Conservation (phyloP, 2,797 vertebrate species). For the Darevskia mixta region DNA sequence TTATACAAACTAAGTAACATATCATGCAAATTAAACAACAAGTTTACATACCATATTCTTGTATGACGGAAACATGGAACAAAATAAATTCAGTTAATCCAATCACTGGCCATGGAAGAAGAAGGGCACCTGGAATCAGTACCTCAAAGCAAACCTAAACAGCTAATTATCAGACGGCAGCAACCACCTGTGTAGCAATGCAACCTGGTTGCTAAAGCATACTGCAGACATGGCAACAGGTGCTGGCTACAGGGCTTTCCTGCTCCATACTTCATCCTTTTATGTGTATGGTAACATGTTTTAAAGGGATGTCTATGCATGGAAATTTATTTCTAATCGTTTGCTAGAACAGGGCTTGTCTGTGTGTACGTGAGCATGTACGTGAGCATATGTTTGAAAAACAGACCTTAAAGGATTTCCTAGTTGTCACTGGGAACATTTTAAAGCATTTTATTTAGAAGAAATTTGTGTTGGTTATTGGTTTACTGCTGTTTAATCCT, state of each 20-base stretch:
- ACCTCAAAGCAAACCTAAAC: not conserved
- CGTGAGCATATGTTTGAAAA: not conserved
- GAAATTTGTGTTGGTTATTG: conserved; percentile 37
- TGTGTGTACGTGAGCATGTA: no score
- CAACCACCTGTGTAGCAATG: not conserved
- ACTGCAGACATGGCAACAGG: not conserved
- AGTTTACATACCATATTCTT: no score
- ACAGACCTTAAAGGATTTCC: not conserved
- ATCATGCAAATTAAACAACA: no score
- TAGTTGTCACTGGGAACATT: conserved; percentile 33
- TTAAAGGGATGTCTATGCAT: not conserved
- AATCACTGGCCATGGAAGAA: no score
- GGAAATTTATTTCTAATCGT: not conserved
- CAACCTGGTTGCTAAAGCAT: not conserved
- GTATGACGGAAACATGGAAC: no score
- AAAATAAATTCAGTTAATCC: no score
- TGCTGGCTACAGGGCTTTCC: not conserved
- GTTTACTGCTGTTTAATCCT: conserved; percentile 60
- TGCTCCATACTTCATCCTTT: not conserved
- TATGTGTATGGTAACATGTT: not conserved
- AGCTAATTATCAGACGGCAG: not conserved
- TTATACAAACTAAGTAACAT: no score
- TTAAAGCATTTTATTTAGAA: conserved; percentile 44
- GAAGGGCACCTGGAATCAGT: not conserved
- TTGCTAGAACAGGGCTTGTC: not conserved